Evolutionary conservation across 2,888 invertebrate species (phyloP).

Genomic region (Rhaphigaster nebulosa): DNA sequence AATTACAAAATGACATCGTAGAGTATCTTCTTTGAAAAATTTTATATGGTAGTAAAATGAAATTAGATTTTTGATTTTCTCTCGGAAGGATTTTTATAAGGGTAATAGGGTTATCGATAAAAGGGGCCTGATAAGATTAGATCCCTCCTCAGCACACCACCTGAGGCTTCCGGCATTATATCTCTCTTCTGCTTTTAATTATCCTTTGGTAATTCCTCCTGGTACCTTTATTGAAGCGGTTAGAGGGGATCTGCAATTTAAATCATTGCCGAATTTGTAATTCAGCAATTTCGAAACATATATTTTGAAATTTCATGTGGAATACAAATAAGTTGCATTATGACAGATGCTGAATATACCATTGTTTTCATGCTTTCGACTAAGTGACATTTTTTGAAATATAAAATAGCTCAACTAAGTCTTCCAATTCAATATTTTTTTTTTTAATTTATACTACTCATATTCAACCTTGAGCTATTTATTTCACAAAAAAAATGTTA

Average conservation of each 20-base stretch:
- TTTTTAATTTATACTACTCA: too few species aligned
- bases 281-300: not conserved
- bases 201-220: not conserved
- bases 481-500: too few species aligned
- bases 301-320: not conserved
- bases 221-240: not conserved
- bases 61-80: not conserved
- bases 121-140: not conserved
- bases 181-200: not conserved
- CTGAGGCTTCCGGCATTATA: not conserved
- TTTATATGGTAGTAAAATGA: not conserved
- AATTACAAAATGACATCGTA: not conserved
- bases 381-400: too few species aligned
- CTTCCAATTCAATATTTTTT: too few species aligned
- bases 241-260: not conserved
- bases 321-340: too few species aligned
- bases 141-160: not conserved
- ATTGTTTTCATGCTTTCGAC: too few species aligned
- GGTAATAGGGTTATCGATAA: constrained; percentile 7
- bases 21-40: not conserved
- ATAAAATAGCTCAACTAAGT: too few species aligned
- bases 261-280: not conserved
- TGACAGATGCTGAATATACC: too few species aligned
- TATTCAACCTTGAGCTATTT: too few species aligned
- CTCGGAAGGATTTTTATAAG: not conserved